Conservation (phyloP, 2,888 invertebrate species). For the Plemyria rubiginata region DNA sequence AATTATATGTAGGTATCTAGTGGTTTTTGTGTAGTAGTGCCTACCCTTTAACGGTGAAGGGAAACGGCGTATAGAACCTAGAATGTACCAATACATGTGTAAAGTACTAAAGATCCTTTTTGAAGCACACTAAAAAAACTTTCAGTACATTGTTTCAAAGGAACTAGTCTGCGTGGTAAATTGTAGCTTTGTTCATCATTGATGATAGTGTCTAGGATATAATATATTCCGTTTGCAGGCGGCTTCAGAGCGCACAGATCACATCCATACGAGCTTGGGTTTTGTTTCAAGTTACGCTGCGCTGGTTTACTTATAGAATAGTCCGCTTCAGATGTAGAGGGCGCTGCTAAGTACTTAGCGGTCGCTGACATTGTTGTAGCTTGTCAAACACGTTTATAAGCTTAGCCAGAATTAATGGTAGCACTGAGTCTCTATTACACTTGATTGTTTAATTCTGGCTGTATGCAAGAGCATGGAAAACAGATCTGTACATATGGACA, state of each 20-base stretch:
- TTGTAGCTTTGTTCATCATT: too few species aligned
- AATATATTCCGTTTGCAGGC: not conserved
- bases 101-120: too few species aligned
- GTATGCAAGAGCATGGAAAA: constrained; percentile 36
- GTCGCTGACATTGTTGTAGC: constrained; percentile 50
- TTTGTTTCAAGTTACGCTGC: constrained; percentile 65
- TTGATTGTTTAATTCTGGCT: constrained; percentile 41
- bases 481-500: constrained; percentile 25
- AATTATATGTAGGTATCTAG: too few species aligned
- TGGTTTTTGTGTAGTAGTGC: too few species aligned
- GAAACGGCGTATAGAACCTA: too few species aligned
- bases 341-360: constrained; percentile 62
- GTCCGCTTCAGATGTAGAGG: constrained; percentile 64
- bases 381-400: constrained; percentile 46
- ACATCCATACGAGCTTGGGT: constrained; percentile 73
- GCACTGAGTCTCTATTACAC: constrained; percentile 42
- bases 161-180: too few species aligned
- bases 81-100: too few species aligned
- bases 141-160: too few species aligned
- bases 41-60: too few species aligned
- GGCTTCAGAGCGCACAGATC: constrained; percentile 42
- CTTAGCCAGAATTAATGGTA: constrained; percentile 50
- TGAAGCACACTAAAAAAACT: too few species aligned
- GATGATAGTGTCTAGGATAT: not conserved
- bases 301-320: constrained; percentile 69